Evolutionary conservation across 2,888 invertebrate species (phyloP).

Genomic region (Eupithecia subfuscata): DNA sequence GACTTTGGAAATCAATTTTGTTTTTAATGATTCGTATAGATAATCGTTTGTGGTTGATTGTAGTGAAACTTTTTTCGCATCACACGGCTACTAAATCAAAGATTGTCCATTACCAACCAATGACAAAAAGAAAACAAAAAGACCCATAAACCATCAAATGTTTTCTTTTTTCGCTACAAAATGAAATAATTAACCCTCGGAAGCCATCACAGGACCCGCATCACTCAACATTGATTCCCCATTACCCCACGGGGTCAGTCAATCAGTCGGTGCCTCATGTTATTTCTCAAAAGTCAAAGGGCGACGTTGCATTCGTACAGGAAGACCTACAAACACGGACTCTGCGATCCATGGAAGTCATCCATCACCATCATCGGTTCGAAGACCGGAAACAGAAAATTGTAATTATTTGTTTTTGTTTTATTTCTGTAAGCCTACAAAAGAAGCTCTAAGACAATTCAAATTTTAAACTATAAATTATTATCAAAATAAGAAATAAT

Average conservation of each 20-base stretch:
- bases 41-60: too few species aligned
- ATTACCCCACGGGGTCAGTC: constrained; percentile 8
- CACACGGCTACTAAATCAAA: too few species aligned
- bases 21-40: too few species aligned
- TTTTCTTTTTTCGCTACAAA: not conserved
- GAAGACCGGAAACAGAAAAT: too few species aligned
- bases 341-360: not conserved
- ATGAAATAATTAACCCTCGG: not conserved
- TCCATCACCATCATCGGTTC: not conserved
- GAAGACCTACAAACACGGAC: not conserved
- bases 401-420: too few species aligned
- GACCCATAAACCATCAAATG: not conserved
- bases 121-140: not conserved
- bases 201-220: constrained; percentile 6
- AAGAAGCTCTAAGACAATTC: too few species aligned
- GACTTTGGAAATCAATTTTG: too few species aligned
- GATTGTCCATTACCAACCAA: not conserved
- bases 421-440: too few species aligned
- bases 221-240: constrained; percentile 12
- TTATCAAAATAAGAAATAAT: too few species aligned
- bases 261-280: not conserved
- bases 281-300: constrained; percentile 1
- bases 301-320: constrained; percentile 5
- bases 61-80: too few species aligned
- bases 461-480: too few species aligned